phyloP scores from a whole-genome alignment of 92 coral and sea anemone species.

The Phenganax stokvisi region DNA sequence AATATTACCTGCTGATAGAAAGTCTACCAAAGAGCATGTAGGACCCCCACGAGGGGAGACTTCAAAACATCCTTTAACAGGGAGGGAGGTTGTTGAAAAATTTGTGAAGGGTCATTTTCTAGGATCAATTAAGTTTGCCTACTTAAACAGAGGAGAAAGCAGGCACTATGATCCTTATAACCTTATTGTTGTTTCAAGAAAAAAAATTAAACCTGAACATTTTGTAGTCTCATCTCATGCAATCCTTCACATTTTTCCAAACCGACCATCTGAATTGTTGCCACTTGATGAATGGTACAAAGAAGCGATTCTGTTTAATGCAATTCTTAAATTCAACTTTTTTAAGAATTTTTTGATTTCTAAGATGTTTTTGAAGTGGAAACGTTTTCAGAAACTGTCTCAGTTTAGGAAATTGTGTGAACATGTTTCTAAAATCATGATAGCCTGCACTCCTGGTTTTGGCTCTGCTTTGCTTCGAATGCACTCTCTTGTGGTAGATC shows the following conservation, averaged over 20 bases:
- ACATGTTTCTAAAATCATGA: conserved; percentile 58
- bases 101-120: conserved; percentile 82
- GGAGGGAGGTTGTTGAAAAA: conserved; percentile 74
- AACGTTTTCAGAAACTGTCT: conserved; percentile 63
- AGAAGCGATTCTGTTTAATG: conserved; percentile 77
- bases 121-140: conserved; percentile 82
- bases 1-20: conserved; percentile 25
- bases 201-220: conserved; percentile 81
- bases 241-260: conserved; percentile 71
- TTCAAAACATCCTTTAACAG: conserved; percentile 54
- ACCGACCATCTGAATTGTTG: conserved; percentile 79
- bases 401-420: conserved; percentile 65
- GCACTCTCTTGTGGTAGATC: conserved; percentile 70
- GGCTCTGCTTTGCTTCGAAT: conserved; percentile 90
- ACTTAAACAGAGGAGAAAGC: conserved; percentile 71
- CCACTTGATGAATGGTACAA: conserved; percentile 85
- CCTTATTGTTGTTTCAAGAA: conserved; percentile 73
- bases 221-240: conserved; percentile 92
- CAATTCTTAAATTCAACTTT: conserved; percentile 65
- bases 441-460: conserved; percentile 84
- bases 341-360: conserved; percentile 77
- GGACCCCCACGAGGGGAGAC: conserved; percentile 28
- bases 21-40: conserved; percentile 25
- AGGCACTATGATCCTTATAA: conserved; percentile 80
- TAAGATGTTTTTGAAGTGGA: conserved; percentile 82